Base-by-base conservation (phyloP, 2,888 invertebrate species). In the Eristalis intricaria region DNA sequence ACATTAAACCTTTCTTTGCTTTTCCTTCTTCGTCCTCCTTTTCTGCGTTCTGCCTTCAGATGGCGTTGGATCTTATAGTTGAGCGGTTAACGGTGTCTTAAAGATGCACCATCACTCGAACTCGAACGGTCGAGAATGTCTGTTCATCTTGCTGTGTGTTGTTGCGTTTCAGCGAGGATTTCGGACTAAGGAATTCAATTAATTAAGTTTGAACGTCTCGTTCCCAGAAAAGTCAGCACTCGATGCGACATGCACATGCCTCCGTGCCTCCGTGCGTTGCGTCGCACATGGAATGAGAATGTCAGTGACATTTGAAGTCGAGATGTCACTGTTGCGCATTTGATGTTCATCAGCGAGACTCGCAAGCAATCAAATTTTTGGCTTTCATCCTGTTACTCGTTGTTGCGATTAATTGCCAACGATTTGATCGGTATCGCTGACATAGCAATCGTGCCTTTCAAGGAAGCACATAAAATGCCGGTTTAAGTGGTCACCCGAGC, bases 141-240 rank as follows among this genome's bases (percentile, higher is more conserved):
- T 26, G 40, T 15, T 60, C 22, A 5, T 38, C 1, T 10, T 35
- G 23, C 13, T 73, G 22, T 32, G 15, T 22, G 26, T 23, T 64
- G 10, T 63, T 69, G 63, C 22, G 26, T 38, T 74, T 13, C 38
- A 61, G 32, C 61, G 15, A 77, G 26, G 15, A 76, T 83, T 79
- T 84, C 68, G 50, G 50, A 68, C 58, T 64, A 73, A 65, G 69
- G 79, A 84, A 87, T 84, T 35, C 73, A 87, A 80, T 87, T 87
- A 87, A 87, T 84, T 87, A 73, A 84, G 71, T 80, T 87, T 63
- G 79, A 63, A 87, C 84, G 65, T 84, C 68, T 71, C n/a, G n/a
- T 87, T 80, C 79, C 56, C 79, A 80, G 84, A 73, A 87, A 64
- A 79, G 13, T 35, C 19, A 56, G 7, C 58, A 22, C 29, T n/a